A percentile compares a stretch with the other conserved stretches of the same genome.
These are phyloP conservation scores for Escarpia spicata DNA, from an alignment of 2,888 invertebrate species.

Conservation along the genomic window DNA sequence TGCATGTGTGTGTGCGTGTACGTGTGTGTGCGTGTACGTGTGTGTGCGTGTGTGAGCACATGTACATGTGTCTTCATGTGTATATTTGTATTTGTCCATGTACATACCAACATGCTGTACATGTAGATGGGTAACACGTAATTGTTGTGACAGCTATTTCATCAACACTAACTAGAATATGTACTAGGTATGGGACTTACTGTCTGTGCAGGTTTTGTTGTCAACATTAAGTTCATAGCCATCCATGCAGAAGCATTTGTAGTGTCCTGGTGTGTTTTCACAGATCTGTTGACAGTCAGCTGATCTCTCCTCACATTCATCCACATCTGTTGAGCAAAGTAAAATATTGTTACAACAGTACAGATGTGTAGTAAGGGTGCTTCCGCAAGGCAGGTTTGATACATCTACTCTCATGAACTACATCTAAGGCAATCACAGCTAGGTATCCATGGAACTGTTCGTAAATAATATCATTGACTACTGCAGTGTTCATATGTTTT, in stretches of 20 bases:
- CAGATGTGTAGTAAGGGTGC: background rate
- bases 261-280: conserved; percentile 17
- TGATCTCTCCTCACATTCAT: conserved; percentile 23
- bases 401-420: too few relatives aligned
- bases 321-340: conserved; percentile 20
- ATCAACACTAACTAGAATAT: background rate
- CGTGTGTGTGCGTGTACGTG: too few relatives aligned
- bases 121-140: background rate
- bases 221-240: background rate
- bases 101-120: background rate
- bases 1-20: too few relatives aligned
- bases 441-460: too few relatives aligned
- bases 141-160: background rate
- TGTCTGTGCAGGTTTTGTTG: background rate
- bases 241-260: background rate
- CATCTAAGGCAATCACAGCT: too few relatives aligned
- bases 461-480: too few relatives aligned
- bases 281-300: conserved; percentile 22
- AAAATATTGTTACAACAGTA: background rate
- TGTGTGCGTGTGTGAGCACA: too few relatives aligned
- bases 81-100: background rate
- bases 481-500: too few relatives aligned
- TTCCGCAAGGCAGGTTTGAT: background rate
- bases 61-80: too few relatives aligned
- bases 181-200: background rate